A percentile compares a stretch with the other conserved stretches of the same genome.
phyloP scores from a whole-genome alignment of 2,888 invertebrate genomes.

The Drosophila setosimentum region DNA sequence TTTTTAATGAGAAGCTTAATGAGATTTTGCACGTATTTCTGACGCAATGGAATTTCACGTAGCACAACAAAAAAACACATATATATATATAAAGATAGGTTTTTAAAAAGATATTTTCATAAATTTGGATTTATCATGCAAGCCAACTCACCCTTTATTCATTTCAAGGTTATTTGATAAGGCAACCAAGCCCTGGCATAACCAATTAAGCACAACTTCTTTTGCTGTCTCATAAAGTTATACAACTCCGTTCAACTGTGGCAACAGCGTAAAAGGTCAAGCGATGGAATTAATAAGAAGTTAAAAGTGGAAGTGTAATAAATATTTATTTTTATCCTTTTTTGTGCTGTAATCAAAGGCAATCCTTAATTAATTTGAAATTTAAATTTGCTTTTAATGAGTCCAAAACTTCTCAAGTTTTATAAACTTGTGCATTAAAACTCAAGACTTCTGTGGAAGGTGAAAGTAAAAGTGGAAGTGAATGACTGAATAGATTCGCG shows the following conservation, averaged over 20 bases:
- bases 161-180: constrained; percentile 20
- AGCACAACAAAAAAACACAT: neutral
- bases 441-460: constrained; percentile 25
- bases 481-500: constrained; percentile 26
- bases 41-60: neutral
- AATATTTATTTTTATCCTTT: constrained; percentile 3
- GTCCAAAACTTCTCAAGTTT: constrained; percentile 32
- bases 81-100: neutral
- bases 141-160: neutral
- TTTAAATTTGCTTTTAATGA: constrained; percentile 54
- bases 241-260: neutral
- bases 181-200: neutral
- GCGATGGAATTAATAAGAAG: constrained; percentile 15
- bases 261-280: constrained; percentile 36
- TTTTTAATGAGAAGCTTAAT: neutral
- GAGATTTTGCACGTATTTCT: neutral
- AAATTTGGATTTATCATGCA: neutral
- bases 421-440: constrained; percentile 41
- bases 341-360: constrained; percentile 37
- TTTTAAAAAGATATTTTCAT: neutral
- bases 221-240: constrained; percentile 1
- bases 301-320: constrained; percentile 30
- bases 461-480: constrained; percentile 19
- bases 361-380: constrained; percentile 54
- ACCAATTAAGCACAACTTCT: constrained; percentile 16